Base-by-base conservation (phyloP, 64 coral and sea anemone species). In the Montipora cactus region DNA sequence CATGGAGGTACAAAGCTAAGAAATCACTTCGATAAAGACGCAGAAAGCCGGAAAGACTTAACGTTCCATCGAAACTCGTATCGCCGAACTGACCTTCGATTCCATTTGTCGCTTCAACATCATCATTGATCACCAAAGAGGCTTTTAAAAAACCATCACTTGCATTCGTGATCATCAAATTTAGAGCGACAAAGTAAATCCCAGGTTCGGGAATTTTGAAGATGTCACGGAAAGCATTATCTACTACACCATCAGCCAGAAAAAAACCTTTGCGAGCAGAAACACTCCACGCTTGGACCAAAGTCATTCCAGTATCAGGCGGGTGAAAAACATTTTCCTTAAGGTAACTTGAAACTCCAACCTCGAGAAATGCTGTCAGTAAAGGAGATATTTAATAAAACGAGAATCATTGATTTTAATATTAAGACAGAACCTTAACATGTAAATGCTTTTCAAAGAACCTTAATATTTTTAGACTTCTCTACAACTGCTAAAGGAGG, bases 11-110 rank as follows among this genome's bases (percentile, higher is more conserved):
- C 48, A 74, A 53, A 18, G 86, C 20, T 74, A 88, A 8, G 2
- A 75, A 70, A 44, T 88, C 86, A 44, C 75, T 88, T 75, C 75
- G 68, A 88, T 88, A 88, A 44, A 88, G 86, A 18, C 19, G 69
- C 68, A 88, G 67, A 44, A 88, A 88, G 3, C 86, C 86, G 9
- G 86, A 88, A n/a, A 88, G 68, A 28, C 68, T 76, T 75, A 76
- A 14, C 4, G 69, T 75, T 52, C 47, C 67, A 75, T 20, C 13
- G 75, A 5, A 25, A 58, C 4, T 88, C 0, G 86, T 76, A 23
- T 59, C 45, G 7, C 86, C 48, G 16, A 19, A 21, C 44, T 14
- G 10, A 70, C 66, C 84, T n/a, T 48, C 8, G 13, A 87, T 50
- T 55, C 84, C 84, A 51, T 51, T 87, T 23, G 16, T 1, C 28